Conservation (phyloP, 2,113 vertebrate species). For the Rhadina sibilatrix region DNA sequence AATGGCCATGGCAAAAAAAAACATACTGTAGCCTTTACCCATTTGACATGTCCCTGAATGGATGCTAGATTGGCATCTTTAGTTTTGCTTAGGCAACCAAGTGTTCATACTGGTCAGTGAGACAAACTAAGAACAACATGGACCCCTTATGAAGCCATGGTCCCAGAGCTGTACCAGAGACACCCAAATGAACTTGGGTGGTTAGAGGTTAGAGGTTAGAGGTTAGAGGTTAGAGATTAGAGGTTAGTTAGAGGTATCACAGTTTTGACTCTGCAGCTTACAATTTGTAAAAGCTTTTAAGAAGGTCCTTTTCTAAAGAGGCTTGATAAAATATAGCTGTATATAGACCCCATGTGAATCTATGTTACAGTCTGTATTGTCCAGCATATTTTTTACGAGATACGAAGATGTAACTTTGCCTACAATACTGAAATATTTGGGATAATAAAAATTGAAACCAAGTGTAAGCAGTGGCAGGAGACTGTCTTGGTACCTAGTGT, state of each 20-base stretch:
- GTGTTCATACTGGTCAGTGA: not conserved
- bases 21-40: not conserved
- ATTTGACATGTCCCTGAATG: not conserved
- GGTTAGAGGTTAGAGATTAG: no score
- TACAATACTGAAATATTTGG: not conserved
- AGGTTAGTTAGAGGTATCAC: rapidly evolving
- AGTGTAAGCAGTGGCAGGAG: not conserved
- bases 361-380: not conserved
- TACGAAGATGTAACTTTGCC: not conserved
- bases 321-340: not conserved
- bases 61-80: not conserved
- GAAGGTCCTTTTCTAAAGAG: not conserved
- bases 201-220: no score
- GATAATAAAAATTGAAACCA: not conserved
- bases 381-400: not conserved
- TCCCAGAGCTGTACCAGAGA: not conserved
- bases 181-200: not conserved
- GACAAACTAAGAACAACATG: not conserved
- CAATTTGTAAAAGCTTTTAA: not conserved
- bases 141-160: not conserved
- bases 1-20: not conserved
- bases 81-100: not conserved
- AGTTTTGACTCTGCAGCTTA: not conserved
- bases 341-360: not conserved
- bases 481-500: not conserved